Base-by-base conservation (phyloP, 2,888 invertebrate genomes). In the Chloroclysta siterata region DNA sequence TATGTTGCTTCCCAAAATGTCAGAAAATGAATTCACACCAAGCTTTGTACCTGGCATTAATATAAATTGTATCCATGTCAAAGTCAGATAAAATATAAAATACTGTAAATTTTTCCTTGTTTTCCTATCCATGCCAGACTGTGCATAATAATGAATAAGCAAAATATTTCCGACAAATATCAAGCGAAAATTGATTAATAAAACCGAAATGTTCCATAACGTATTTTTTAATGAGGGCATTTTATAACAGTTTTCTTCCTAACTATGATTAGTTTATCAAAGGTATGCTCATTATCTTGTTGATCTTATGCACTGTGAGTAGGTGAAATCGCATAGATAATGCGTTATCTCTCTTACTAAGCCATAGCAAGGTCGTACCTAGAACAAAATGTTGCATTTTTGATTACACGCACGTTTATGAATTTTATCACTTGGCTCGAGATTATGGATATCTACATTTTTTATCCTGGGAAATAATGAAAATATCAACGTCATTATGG, bases 281-380 rank as follows among this genome's bases (percentile, higher is more conserved):
- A 41, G 14, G 44, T 41, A 46, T 39, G 53, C 46, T 42, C 48
- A 53, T 53, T 61, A 86, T 87, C 84, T 77, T 70, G 73, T 76
- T 82, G 80, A 84, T 85, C 80, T 81, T 78, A 83, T 88, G 84
- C 84, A 86, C 80, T 76, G 78, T 68, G 74, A 73, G 72, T 72
- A 66, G 74, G 70, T 78, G 74, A 76, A 78, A 78, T 63, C 39
- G 52, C 65, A 59, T 48, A 64, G 63, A 53, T 53, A 60, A 63
- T 78, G 77, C 79, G 77, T 87, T 87, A 88, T 88, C 87, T 71
- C 77, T 71, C 22, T n/a, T 72, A 72, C 76, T 59, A n/a, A 53
- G 75, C 62, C 63, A 70, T 68, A 67, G 70, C 85, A 88, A 87
- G 88, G 88, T 83, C 84, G 74, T 50, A 51, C 42, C 13, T 47